Evolutionary conservation across 2,888 invertebrate species (phyloP), one percentile per base, ranked within the genome.

Genomic region (Euclidia mi): DNA sequence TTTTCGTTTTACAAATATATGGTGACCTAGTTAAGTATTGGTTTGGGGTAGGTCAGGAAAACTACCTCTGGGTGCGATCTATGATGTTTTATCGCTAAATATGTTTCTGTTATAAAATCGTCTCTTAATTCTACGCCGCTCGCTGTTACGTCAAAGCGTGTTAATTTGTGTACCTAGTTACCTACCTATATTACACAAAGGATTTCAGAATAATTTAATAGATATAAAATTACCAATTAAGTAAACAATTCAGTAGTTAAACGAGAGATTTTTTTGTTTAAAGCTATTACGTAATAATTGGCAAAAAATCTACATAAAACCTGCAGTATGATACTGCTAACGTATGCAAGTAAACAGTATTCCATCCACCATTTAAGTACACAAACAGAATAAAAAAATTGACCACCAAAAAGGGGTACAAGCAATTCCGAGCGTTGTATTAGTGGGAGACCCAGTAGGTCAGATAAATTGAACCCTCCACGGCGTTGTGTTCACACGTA

Each of bases 381-480:
- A 52, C 51, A 69, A 55, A 69, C 57, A 71, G 68, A 68, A 66
- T 59, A 64, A 57, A 66, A 81, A 85, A 84, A 80, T 76, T 70
- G 62, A 80, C 79, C 80, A 74, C 75, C 73, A 62, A 79, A 83
- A 80, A 79, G 75, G 84, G 82, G 81, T 82, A 84, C 82, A 85
- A 84, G 87, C 84, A 86, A 88, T 90, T 90, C 85, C 79, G 81
- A 84, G 82, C 87, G 87, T 92, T 88, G 88, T 91, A 92, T 92
- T 91, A 93, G 91, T 88, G 88, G 89, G 89, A 90, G 91, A 92
- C 92, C 91, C 87, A 93, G 90, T 94, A 94, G 94, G 94, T 94
- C 94, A 94, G 92, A 94, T 94, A 94, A 94, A 94, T 94, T 93
- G 92, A 92, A 93, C 94, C 92, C 92, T 91, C 86, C 84, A 88